These are phyloP conservation scores for Crotophaga sulcirostris DNA, from an alignment of 2,113 vertebrate species.

Conservation along the genomic window DNA sequence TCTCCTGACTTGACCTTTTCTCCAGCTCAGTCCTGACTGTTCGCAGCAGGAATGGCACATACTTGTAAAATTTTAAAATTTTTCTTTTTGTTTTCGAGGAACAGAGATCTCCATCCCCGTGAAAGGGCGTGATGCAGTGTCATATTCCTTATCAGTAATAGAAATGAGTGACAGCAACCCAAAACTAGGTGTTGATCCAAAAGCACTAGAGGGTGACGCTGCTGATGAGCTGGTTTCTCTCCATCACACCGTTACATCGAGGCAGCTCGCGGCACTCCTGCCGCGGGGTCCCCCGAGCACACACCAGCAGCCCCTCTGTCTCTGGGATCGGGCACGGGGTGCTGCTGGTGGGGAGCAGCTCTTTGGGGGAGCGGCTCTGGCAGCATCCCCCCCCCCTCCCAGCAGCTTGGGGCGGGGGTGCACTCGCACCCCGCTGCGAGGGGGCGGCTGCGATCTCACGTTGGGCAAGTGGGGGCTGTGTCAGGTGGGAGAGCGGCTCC, in stretches of 20 bases:
- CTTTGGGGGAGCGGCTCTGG: not conserved
- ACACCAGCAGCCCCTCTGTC: not conserved
- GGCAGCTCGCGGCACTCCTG: fast-evolving
- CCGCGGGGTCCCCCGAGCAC: fast-evolving
- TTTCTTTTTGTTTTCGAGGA: not conserved
- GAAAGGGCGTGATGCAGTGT: not conserved
- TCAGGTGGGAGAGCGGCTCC: constrained; percentile 24
- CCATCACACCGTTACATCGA: fast-evolving
- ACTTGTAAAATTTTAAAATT: no score
- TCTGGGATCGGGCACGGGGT: not conserved
- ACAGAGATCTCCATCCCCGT: not conserved
- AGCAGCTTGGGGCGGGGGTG: not conserved
- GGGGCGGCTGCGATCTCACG: constrained; percentile 36
- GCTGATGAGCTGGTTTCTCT: not conserved
- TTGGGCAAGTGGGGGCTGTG: constrained; percentile 25
- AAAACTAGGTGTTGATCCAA: not conserved
- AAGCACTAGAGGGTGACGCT: not conserved
- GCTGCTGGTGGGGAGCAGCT: not conserved
- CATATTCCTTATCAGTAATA: not conserved
- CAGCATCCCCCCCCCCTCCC: not conserved
- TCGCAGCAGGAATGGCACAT: not conserved
- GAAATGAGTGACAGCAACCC: not conserved
- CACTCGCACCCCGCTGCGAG: constrained; percentile 3
- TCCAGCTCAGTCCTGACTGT: not conserved
- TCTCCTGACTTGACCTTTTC: not conserved